Percentiles rank a stretch among this genome's conserved stretches.
phyloP scores from a whole-genome alignment of 2,797 vertebrate species.

The Xenopus petersii region DNA sequence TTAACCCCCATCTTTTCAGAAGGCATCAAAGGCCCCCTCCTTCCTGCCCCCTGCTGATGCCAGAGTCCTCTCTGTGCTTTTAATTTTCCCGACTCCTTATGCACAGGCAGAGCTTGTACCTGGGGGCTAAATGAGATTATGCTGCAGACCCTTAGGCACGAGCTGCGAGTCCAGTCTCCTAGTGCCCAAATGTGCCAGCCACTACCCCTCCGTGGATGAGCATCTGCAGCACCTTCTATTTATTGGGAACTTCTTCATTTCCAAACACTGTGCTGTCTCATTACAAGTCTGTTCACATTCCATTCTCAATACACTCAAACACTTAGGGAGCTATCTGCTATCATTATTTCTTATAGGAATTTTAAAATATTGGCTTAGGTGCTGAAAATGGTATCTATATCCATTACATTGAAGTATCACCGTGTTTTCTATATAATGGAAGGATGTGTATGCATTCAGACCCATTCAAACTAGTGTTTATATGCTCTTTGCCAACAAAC shows the following conservation, averaged over 20 bases:
- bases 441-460: too few relatives aligned
- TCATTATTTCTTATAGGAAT: background rate
- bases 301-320: background rate
- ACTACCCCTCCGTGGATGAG: slow-evolving; percentile 65
- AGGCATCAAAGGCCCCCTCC: slow-evolving; percentile 32
- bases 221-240: slow-evolving; percentile 72
- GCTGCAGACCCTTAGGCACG: slow-evolving; percentile 94
- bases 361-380: background rate
- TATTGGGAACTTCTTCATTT: slow-evolving; percentile 13
- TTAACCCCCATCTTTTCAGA: slow-evolving; percentile 20
- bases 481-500: too few relatives aligned
- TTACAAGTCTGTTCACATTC: slow-evolving; percentile 46
- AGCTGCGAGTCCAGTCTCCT: slow-evolving; percentile 94
- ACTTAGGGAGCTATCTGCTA: background rate
- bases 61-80: slow-evolving; percentile 99
- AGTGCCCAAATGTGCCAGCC: slow-evolving; percentile 86
- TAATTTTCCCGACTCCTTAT: slow-evolving; percentile 99
- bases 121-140: slow-evolving; percentile 96
- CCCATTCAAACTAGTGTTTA: too few relatives aligned
- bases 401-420: background rate
- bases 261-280: slow-evolving; percentile 8
- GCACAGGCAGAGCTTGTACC: slow-evolving; percentile 99
- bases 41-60: slow-evolving; percentile 51
- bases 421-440: too few relatives aligned
- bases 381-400: background rate